A percentile compares a stretch with the other conserved stretches of the same genome.
These are phyloP conservation scores for Cylloceria caligata DNA, from an alignment of 2,888 invertebrate species.

Conservation along the genomic window DNA sequence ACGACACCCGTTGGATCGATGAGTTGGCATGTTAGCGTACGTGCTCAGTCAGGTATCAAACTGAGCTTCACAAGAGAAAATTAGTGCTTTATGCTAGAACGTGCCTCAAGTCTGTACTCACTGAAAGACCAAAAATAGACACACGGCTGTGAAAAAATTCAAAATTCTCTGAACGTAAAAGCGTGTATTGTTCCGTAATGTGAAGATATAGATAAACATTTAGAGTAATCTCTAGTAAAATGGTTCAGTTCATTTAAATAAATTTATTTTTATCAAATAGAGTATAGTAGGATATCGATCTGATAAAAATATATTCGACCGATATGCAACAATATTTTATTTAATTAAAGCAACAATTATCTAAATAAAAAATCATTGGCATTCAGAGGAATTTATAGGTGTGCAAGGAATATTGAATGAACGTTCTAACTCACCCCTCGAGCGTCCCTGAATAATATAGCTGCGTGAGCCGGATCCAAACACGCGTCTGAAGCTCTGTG, in stretches of 20 bases:
- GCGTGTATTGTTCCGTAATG: not conserved
- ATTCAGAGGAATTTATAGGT: not conserved
- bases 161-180: slow-evolving; percentile 16
- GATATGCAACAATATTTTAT: not conserved
- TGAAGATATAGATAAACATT: not conserved
- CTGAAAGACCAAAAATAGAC: slow-evolving; percentile 1
- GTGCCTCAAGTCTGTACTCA: not conserved
- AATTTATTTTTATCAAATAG: not conserved
- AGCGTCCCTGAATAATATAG: slow-evolving; percentile 96
- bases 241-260: not conserved
- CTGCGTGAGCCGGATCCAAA: slow-evolving; percentile 95
- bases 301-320: not conserved
- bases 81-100: not conserved
- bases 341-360: not conserved
- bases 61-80: not conserved
- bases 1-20: slow-evolving; percentile 33
- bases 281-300: not conserved
- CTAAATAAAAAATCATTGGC: not conserved
- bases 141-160: not conserved
- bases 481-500: slow-evolving; percentile 92
- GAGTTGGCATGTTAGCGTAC: slow-evolving; percentile 34
- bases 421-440: slow-evolving; percentile 91
- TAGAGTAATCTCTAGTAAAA: not conserved
- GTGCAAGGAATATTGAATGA: not conserved
- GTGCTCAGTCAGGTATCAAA: slow-evolving; percentile 31